Evolutionary conservation across 2,888 invertebrate species (phyloP), one percentile per base, ranked within the genome.

Genomic region (Drosophila anomelani): DNA sequence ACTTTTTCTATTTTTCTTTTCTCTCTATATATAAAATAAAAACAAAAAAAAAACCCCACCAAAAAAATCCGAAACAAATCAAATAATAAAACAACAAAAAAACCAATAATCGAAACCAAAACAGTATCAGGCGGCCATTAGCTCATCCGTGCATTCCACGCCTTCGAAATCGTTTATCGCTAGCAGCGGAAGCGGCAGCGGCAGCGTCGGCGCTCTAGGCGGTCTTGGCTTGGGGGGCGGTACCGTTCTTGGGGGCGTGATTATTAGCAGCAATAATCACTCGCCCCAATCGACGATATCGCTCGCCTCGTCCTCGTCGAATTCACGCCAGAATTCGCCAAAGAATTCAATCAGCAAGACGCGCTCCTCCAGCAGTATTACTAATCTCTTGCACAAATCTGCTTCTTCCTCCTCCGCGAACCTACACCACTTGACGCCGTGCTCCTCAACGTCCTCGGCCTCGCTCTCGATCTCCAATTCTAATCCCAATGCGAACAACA

Each of bases 81-180:
- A 53, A 77, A 49, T 51, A 15, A 20, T 34, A 51, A 51, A 34
- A 17, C 34, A 46, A 20, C 38, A 47, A 47, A 20, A 49, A 55
- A 63, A 78, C 51, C 49, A 56, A 76, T 29, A 58, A 76, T 26
- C 51, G 51, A 36, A 47, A 36, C 51, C 2, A 23, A 36, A n/a
- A 83, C 69, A 97, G 97, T 97, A 97, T 94, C 96, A 97, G 91
- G 96, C 97, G 94, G 97, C 97, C 90, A 96, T 97, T 92, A 95
- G 94, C 86, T 94, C 94, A 89, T 94, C 94, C 80, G 94, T 93
- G 85, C 94, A 94, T 92, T 95, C 95, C 91, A 95, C 95, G 81
- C 95, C 95, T 70, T 94, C 95, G 85, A 94, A 94, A 92, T 95
- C 95, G 77, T 95, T 95, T 93, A 93, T 94, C 76, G 89, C 78